Evolutionary conservation across 2,888 invertebrate species (phyloP).

Genomic region (Drosophila pseudotakahashii): DNA sequence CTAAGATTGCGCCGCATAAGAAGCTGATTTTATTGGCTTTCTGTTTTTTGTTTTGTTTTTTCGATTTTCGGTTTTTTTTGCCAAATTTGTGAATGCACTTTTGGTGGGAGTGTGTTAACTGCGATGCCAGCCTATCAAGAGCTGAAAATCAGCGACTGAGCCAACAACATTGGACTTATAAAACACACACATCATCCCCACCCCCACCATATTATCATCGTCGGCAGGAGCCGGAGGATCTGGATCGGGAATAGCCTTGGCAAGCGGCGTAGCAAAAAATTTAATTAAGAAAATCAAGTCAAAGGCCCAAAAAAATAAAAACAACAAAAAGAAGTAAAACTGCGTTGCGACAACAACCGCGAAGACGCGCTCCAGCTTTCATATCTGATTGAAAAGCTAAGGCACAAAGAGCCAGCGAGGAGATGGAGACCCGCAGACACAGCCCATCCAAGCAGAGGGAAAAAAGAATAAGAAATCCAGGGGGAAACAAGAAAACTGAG

Average conservation of each 20-base stretch:
- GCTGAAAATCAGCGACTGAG: conserved; percentile 69
- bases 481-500: conserved; percentile 47
- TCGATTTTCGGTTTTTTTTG: not conserved
- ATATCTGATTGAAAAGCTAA: conserved; percentile 78
- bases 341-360: conserved; percentile 66
- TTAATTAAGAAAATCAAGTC: conserved; percentile 81
- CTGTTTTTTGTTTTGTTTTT: not conserved
- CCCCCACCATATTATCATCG: conserved; percentile 36
- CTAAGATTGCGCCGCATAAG: conserved; percentile 40
- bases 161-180: conserved; percentile 70
- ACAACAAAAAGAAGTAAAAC: conserved; percentile 35
- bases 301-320: conserved; percentile 41
- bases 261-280: conserved; percentile 76
- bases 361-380: conserved; percentile 77
- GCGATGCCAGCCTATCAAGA: conserved; percentile 60
- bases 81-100: conserved; percentile 36
- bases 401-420: conserved; percentile 66
- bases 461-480: conserved; percentile 2
- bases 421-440: conserved; percentile 35
- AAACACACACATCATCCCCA: conserved; percentile 69
- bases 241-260: conserved; percentile 64
- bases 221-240: conserved; percentile 39
- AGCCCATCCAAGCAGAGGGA: conserved; percentile 13
- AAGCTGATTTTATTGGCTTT: conserved; percentile 23
- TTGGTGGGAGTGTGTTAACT: conserved; percentile 77